phyloP scores from a whole-genome alignment of 1,140 invertebrate genomes.

The Rhyacophila brunnea region DNA sequence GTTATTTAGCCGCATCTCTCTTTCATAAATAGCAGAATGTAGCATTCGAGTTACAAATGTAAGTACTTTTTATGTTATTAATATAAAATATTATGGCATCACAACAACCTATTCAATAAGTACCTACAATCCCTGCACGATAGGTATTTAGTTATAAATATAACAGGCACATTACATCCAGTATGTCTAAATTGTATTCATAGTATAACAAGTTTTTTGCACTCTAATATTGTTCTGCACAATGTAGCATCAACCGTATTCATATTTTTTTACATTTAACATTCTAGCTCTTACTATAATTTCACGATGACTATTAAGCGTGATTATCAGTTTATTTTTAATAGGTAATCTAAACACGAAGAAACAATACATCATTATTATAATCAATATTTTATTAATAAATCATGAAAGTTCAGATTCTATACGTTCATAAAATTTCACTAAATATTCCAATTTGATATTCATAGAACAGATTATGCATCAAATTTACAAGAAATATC shows the following conservation, averaged over 20 bases:
- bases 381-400: too few species aligned
- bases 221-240: conserved; percentile 36
- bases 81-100: conserved; percentile 13
- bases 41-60: background rate
- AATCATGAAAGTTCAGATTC: too few species aligned
- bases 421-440: too few species aligned
- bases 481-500: too few species aligned
- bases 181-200: conserved; percentile 20
- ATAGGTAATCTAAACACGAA: too few species aligned
- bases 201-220: conserved; percentile 24
- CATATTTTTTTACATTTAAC: conserved; percentile 7
- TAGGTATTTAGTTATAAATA: conserved; percentile 31
- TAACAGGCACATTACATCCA: conserved; percentile 35
- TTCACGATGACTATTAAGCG: conserved; percentile 29
- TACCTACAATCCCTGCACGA: conserved; percentile 31
- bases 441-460: too few species aligned
- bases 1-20: background rate
- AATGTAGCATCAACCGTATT: conserved; percentile 24
- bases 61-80: background rate
- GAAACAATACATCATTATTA: too few species aligned
- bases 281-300: conserved; percentile 20
- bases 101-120: conserved; percentile 13
- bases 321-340: conserved; percentile 21
- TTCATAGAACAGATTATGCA: too few species aligned
- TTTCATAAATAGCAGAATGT: background rate